Percentiles rank a stretch among this genome's conserved stretches.
phyloP scores from a whole-genome alignment of 2,888 invertebrate species.

The Buathra laborator region DNA sequence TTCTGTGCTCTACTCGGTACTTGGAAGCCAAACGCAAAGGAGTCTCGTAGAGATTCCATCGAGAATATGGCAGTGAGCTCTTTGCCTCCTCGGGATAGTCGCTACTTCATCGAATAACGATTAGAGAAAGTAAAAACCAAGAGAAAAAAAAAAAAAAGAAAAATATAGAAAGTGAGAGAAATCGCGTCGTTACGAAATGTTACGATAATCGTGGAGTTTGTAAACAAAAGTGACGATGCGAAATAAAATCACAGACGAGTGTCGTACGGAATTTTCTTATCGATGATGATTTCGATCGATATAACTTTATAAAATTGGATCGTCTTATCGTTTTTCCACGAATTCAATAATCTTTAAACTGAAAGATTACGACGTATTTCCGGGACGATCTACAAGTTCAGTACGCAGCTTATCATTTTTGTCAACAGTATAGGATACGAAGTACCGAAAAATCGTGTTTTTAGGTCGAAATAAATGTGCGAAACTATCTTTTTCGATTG shows the following conservation, averaged over 20 bases:
- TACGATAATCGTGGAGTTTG: neutral
- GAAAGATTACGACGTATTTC: neutral
- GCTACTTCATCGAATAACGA: constrained; percentile 15
- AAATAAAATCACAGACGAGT: constrained; percentile 2
- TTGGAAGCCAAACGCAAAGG: constrained; percentile 1
- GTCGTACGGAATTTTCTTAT: neutral
- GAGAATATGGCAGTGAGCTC: neutral
- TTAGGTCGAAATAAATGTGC: no score
- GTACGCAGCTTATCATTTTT: no score
- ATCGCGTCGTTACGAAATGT: neutral
- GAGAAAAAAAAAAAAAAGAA: neutral
- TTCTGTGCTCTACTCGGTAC: neutral
- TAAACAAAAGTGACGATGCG: neutral
- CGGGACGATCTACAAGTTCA: no score
- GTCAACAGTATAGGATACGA: no score
- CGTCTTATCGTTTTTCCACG: neutral
- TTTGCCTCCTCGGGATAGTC: neutral
- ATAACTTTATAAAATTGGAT: neutral
- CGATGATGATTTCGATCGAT: neutral
- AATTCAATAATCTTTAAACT: neutral
- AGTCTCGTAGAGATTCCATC: constrained; percentile 6
- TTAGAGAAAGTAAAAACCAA: neutral
- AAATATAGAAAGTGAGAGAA: neutral
- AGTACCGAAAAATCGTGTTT: no score
- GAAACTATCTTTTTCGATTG: no score